Percentiles rank a stretch among this genome's conserved stretches.
These are phyloP conservation scores for Oscarella lobularis DNA, from an alignment of 37 sponge, comb jelly and placozoan genomes.

Conservation along the genomic window DNA sequence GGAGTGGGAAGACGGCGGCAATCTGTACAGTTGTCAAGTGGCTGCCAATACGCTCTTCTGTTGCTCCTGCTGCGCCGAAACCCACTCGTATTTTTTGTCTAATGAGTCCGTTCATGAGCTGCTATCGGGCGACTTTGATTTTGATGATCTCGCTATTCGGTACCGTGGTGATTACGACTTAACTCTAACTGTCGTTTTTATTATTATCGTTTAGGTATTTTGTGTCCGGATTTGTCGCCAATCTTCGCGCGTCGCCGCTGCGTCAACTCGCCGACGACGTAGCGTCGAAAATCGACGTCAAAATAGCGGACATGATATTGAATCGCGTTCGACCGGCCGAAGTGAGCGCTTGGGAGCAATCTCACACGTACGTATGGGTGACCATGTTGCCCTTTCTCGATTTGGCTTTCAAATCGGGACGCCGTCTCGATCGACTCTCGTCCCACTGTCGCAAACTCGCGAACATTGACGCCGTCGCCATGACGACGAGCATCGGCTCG, in stretches of 20 bases:
- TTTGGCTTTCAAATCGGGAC: background rate
- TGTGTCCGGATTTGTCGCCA: background rate
- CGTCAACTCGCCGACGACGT: background rate
- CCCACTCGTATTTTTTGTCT: background rate
- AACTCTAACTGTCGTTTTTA: no score
- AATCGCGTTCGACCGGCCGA: background rate
- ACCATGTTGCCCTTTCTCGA: background rate
- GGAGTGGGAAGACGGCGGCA: background rate
- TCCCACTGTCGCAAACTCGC: background rate
- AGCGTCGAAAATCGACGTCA: background rate
- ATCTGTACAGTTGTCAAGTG: background rate
- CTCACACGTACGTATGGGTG: background rate
- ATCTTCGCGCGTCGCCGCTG: background rate
- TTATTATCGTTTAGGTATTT: background rate
- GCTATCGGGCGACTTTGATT: background rate
- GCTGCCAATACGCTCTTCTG: background rate
- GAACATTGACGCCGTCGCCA: background rate
- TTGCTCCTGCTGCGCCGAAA: background rate
- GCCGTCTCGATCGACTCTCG: background rate
- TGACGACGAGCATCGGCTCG: background rate
- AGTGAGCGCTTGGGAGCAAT: background rate
- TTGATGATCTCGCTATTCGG: background rate
- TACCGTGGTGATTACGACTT: background rate
- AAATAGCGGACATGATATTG: background rate
- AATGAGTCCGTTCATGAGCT: background rate